Percentiles rank a stretch among this genome's conserved stretches.
These are phyloP conservation scores for Apistogramma diplotaenia DNA, from an alignment of 2,113 vertebrate genomes.

Conservation along the genomic window DNA sequence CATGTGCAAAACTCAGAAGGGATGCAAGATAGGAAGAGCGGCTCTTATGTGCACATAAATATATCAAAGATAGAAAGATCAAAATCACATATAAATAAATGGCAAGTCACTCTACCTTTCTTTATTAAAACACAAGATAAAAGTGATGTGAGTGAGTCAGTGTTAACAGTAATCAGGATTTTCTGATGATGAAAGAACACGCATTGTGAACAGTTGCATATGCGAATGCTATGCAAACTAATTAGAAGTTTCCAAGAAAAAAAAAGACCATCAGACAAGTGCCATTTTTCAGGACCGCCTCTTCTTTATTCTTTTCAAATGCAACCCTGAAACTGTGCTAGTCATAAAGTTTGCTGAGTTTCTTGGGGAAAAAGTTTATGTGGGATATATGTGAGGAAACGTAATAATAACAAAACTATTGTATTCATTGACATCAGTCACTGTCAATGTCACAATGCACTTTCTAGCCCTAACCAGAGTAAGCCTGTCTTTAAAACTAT, in stretches of 20 bases:
- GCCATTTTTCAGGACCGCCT: background rate
- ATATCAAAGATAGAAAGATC: no score
- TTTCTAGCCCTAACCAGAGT: background rate
- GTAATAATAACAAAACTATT: background rate
- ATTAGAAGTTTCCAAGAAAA: background rate
- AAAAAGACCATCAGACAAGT: background rate
- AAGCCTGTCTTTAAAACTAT: slow-evolving; percentile 10
- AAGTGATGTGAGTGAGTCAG: background rate
- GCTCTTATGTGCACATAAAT: background rate
- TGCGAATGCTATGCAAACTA: background rate
- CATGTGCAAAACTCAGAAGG: background rate
- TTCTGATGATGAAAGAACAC: background rate
- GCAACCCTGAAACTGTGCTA: background rate
- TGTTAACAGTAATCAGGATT: background rate
- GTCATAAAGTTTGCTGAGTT: background rate
- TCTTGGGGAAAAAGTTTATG: background rate
- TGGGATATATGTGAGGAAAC: background rate
- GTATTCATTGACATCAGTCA: background rate
- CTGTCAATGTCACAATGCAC: background rate
- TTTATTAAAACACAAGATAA: background rate
- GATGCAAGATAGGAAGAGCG: background rate
- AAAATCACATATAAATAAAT: background rate
- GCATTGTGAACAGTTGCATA: background rate
- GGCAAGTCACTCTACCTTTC: background rate
- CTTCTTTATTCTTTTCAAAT: background rate